Base-by-base conservation (phyloP, 2,797 vertebrate species). In the Poecilia picta region DNA sequence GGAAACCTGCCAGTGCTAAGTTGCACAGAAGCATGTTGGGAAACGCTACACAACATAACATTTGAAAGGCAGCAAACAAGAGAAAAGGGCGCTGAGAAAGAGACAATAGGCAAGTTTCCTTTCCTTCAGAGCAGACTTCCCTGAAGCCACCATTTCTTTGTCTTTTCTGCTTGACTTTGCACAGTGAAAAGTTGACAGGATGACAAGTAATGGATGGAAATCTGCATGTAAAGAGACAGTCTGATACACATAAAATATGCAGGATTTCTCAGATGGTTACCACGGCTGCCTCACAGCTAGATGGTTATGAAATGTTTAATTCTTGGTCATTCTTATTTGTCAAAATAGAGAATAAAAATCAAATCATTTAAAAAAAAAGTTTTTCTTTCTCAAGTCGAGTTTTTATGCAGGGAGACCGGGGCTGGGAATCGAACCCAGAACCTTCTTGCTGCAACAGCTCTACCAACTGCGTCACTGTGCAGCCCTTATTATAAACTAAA, bases 41-140 rank as follows among this genome's bases (percentile, higher is more conserved):
- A 36, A 64, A 64, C 6, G 7, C 31, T 36, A 20, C 31, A 64
- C 33, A 64, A 39, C 4, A 66, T 23, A 70, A 70, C 39, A 70
- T 70, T n/a, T 70, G 23, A 41, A 70, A 70, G 11, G 66, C 20
- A 43, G 43, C n/a, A 39, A 43, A 70, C 6, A 12, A 23, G 5
- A 43, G 66, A 43, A 70, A 43, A 43, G 39, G 39, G 11, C 5
- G 12, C 23, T 6, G 39, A 28, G 39, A 70, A 70, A 43, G 15
- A 43, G 66, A 70, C 66, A 70, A 70, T 43, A 43, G 39, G 20
- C 36, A 70, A 25, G 23, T 70, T 70, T 70, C 66, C 66, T 70
- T 70, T 70, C 4, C 10, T n/a, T 70, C 10, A 43, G 20, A 41
- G 23, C 2, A 70, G 4, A n/a, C 23, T 43, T 70, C 64, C 36